phyloP scores from a whole-genome alignment of 2,888 invertebrate species.

The Stenichneumon culpator region DNA sequence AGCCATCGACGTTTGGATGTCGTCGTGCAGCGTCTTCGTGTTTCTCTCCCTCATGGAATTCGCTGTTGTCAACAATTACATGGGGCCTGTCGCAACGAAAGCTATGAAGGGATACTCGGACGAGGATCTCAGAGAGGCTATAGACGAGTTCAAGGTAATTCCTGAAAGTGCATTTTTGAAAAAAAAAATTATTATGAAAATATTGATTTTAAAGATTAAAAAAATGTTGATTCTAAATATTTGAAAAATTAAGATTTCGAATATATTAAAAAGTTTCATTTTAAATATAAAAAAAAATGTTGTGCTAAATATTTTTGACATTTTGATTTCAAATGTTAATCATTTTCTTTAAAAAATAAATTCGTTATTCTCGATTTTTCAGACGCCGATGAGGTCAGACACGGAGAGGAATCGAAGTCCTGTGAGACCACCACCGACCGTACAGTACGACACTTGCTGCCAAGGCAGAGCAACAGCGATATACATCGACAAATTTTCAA shows the following conservation, averaged over 20 bases:
- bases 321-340: background rate
- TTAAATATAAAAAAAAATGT: slow-evolving; percentile 10
- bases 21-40: slow-evolving; percentile 96
- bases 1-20: slow-evolving; percentile 97
- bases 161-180: background rate
- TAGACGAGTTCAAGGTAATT: slow-evolving; percentile 91
- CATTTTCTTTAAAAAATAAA: slow-evolving; percentile 8
- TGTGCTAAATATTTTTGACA: no score
- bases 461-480: slow-evolving; percentile 90
- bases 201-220: background rate
- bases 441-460: slow-evolving; percentile 94
- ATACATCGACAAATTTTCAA: slow-evolving; percentile 94
- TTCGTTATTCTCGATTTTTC: slow-evolving; percentile 26
- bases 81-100: slow-evolving; percentile 95
- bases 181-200: background rate
- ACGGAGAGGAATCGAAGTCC: slow-evolving; percentile 83
- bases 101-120: slow-evolving; percentile 96
- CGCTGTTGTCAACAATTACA: slow-evolving; percentile 95
- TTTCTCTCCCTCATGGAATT: slow-evolving; percentile 96
- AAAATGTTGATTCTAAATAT: background rate
- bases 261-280: no score
- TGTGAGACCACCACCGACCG: slow-evolving; percentile 80
- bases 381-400: slow-evolving; percentile 84
- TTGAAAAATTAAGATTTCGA: no score
- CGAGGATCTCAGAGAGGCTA: slow-evolving; percentile 91